Evolutionary conservation across 2,113 vertebrate genomes (phyloP), one percentile per base, ranked within the genome.

Genomic region (Dipodomys ordii): DNA sequence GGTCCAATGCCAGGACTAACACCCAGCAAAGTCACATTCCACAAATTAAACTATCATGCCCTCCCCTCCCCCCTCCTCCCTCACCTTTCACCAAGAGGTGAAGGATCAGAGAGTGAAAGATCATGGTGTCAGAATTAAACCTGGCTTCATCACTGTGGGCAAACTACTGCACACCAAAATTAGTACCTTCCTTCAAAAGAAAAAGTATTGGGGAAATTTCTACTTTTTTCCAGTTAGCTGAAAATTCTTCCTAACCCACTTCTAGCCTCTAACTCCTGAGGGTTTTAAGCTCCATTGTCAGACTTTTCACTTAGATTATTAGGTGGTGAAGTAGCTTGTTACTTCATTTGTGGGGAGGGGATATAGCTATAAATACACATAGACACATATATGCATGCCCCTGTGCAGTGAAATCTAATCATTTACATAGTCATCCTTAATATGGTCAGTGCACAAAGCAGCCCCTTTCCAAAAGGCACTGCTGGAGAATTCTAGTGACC

Each of bases 1-100:
- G 5, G 13, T 0, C 0, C 44, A 30, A 20, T 1, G 1, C 20
- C 1, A 11, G n/a, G 28, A 6, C 11, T 22, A 3, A 27, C 2
- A 5, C 1, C 9, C 11, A 4, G 2, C 2, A 0, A 22, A 11
- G 15, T 22, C 72, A 6, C 53, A 57, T 57, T 16, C 15, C 53
- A 57, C 53, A 57, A 57, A 57, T 57, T 13, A 49, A 49, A 49
- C 49, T 16, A 57, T 16, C 15, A 16, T 3, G 53, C 53, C 39
- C 39, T 49, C 49, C 53, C 3, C 3, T 57, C 53, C 53, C 15
- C 53, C 12, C 53, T 16, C 15, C 53, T 1, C 2, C 15, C 16
- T 57, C 53, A 18, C 53, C 53, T 57, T 57, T 57, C 53, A 57
- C 53, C 53, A 13, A 74, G 28, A 71, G 19, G 53, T 27, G 16